Base-by-base conservation (phyloP, 2,113 vertebrate genomes). In the Penelope pileata region DNA sequence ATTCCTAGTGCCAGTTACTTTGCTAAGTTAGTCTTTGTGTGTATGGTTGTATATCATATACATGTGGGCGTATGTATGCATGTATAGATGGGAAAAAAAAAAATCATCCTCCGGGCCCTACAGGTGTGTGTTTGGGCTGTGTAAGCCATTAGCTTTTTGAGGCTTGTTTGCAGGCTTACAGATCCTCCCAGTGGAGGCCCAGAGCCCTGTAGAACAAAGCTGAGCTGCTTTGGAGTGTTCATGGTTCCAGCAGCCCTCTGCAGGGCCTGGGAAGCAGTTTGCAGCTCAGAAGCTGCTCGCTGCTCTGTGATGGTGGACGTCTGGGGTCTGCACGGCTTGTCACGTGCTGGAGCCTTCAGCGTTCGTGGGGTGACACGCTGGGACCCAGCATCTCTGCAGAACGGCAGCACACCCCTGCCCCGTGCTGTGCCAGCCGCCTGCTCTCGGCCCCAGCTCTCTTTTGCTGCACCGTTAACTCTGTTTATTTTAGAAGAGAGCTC, bases 391-490 rank as follows among this genome's bases (percentile, higher is more conserved):
- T 34, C 72, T 80, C 5, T 0, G 74, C 48, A 38, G 38, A 40
- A 45, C 67, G 40, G 42, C 70, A 73, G 45, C 34, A 4, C 34
- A 24, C 47, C 66, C 68, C 34, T 16, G 6, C 53, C 56, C 56
- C 47, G 45, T 0, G 23, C 38, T 0, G 12, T n/a, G 79, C 26
- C 83, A 70, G 29, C 9, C 38, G 68, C 81, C 43, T 13, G 56
- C 36, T 79, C 79, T 42, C 40, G 43, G 76, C 74, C 83, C 48
- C 42, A 27, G 72, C 58, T 69, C 60, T 66, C 47, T 62, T 92
- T 86, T 85, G 53, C 74, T 70, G 42, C 53, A 6, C 76, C 62
- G 79, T 95, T 68, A 92, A 56, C 88, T 79, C 51, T 29, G 43
- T 86, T 92, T 90, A n/a, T 81, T 85, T 88, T 72, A n/a, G 38